These are phyloP conservation scores for Heliconius hermathena DNA, from an alignment of 1,140 invertebrate genomes.

Conservation along the genomic window DNA sequence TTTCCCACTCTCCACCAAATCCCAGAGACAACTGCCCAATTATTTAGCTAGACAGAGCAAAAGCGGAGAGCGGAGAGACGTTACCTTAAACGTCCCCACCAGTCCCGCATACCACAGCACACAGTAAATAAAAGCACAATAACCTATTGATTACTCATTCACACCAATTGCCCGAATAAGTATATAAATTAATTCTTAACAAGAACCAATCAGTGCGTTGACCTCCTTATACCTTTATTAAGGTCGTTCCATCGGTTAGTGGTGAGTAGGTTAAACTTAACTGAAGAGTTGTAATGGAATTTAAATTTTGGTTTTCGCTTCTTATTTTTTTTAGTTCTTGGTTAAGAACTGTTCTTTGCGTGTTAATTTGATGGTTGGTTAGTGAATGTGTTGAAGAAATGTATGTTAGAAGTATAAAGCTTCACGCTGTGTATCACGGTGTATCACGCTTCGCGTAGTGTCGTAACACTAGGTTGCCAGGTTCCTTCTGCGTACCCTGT, in stretches of 20 bases:
- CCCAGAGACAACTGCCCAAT: no score
- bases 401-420: no score
- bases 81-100: not conserved
- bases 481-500: no score
- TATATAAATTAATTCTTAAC: constrained; percentile 35
- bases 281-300: not conserved
- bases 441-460: no score
- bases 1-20: no score
- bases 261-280: not conserved
- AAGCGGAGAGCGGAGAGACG: not conserved
- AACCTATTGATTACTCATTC: constrained; percentile 12
- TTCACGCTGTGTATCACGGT: no score
- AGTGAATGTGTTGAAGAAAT: no score
- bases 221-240: constrained; percentile 36
- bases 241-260: constrained; percentile 25
- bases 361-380: no score
- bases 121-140: not conserved
- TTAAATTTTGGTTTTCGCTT: not conserved
- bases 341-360: no score
- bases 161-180: constrained; percentile 30
- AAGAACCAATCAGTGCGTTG: constrained; percentile 21
- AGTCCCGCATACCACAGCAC: not conserved
- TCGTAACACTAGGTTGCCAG: no score
- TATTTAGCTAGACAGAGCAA: not conserved
- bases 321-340: not conserved